These are phyloP conservation scores for Nothoprocta perdicaria DNA, from an alignment of 2,113 vertebrate species.

Conservation along the genomic window DNA sequence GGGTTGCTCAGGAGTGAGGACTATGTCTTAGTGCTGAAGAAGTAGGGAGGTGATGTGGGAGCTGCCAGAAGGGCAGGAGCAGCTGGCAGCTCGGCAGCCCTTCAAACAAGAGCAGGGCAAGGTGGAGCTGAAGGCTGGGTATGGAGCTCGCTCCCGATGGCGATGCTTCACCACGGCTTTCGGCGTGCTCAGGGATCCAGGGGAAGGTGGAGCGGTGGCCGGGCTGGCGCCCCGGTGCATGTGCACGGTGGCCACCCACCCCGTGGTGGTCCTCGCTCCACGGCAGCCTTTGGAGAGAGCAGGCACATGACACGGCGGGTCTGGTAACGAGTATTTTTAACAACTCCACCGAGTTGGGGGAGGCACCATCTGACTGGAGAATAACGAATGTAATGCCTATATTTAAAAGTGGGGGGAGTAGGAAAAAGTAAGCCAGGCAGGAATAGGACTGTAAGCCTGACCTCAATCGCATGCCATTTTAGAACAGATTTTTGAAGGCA, in stretches of 20 bases:
- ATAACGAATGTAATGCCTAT: slow-evolving; percentile 49
- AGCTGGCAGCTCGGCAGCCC: accelerated
- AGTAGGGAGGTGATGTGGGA: neutral
- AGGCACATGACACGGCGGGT: slow-evolving; percentile 67
- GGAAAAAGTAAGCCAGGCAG: slow-evolving; percentile 60
- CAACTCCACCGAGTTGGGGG: slow-evolving; percentile 61
- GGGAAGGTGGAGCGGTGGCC: accelerated
- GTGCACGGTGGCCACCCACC: neutral
- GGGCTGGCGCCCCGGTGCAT: accelerated
- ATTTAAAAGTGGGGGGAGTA: slow-evolving; percentile 66
- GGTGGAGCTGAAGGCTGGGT: accelerated
- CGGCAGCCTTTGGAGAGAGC: neutral
- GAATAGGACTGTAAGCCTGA: slow-evolving; percentile 66
- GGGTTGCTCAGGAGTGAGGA: neutral
- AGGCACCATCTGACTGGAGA: slow-evolving; percentile 72
- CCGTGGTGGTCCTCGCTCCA: accelerated
- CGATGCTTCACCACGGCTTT: accelerated
- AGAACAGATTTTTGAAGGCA: slow-evolving; percentile 52
- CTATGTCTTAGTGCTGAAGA: neutral
- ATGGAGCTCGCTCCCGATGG: accelerated
- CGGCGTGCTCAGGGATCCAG: neutral
- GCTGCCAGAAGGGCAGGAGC: neutral
- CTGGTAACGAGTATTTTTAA: slow-evolving; percentile 72
- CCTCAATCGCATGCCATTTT: slow-evolving; percentile 45
- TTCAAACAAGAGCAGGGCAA: neutral